Conservation (phyloP, 2,888 invertebrate genomes). For the Malthinus seriepunctatus region DNA sequence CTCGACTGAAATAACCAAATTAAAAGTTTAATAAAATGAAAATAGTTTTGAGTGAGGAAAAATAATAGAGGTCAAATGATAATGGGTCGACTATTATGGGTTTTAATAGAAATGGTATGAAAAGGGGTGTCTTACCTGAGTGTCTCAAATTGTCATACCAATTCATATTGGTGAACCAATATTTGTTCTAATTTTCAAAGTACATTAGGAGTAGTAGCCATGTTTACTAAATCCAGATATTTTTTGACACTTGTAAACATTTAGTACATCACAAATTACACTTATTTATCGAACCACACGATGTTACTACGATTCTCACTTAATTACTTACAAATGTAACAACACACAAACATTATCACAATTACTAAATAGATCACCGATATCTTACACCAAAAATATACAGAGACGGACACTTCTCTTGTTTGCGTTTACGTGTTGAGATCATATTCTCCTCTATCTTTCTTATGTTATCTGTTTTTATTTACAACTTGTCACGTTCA, state of each 20-base stretch:
- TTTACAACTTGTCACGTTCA: not conserved
- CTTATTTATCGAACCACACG: not conserved
- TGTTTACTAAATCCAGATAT: constrained; percentile 44
- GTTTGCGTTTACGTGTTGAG: constrained; percentile 28
- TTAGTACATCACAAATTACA: constrained; percentile 5
- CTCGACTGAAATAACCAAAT: constrained; percentile 14
- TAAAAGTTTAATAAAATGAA: too few species aligned
- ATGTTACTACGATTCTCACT: not conserved
- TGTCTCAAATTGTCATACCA: constrained; percentile 48
- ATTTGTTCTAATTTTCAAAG: constrained; percentile 26
- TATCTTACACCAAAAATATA: constrained; percentile 10
- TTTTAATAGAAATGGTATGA: not conserved
- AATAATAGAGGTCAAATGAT: too few species aligned
- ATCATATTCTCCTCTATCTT: constrained; percentile 10
- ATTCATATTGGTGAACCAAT: constrained; percentile 43
- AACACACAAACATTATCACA: not conserved
- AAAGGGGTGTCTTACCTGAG: constrained; percentile 46
- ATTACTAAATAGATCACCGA: not conserved
- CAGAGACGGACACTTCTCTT: constrained; percentile 18
- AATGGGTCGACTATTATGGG: too few species aligned
- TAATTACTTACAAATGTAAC: not conserved
- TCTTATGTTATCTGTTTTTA: constrained; percentile 5
- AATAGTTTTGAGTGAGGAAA: too few species aligned
- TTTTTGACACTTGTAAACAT: constrained; percentile 23
- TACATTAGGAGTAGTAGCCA: constrained; percentile 49